A percentile compares a stretch with the other conserved stretches of the same genome.
phyloP scores from a whole-genome alignment of 2,113 vertebrate genomes.

The Protomyctophum bolini region DNA sequence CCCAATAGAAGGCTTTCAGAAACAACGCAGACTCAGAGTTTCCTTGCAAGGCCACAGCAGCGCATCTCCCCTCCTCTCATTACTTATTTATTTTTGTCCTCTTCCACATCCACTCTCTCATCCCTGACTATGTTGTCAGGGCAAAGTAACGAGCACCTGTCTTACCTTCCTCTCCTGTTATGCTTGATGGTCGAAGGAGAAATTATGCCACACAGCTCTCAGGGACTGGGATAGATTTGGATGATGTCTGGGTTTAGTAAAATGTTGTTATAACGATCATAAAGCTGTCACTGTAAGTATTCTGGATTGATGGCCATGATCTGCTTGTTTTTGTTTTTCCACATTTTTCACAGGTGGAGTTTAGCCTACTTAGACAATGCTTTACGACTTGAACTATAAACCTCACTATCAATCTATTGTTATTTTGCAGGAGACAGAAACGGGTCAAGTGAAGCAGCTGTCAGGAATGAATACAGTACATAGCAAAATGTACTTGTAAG shows the following conservation, averaged over 20 bases:
- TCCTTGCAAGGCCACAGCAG: conserved; percentile 14
- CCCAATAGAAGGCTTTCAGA: background rate
- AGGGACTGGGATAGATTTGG: background rate
- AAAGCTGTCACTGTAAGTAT: background rate
- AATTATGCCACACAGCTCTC: conserved; percentile 4
- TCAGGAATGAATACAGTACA: background rate
- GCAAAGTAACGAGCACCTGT: conserved; percentile 21
- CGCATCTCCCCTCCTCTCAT: conserved; percentile 6
- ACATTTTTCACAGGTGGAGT: conserved; percentile 5
- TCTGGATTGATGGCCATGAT: background rate
- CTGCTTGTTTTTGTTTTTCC: conserved; percentile 4
- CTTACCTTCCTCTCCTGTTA: conserved; percentile 7
- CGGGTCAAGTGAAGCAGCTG: background rate
- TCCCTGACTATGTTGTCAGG: conserved; percentile 16
- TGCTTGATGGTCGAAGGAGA: conserved; percentile 6
- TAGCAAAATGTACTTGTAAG: no score
- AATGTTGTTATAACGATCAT: background rate
- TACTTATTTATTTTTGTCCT: background rate
- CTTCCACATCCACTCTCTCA: background rate
- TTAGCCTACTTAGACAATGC: background rate
- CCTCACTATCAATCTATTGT: background rate
- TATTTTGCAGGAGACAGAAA: background rate
- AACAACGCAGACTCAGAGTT: background rate
- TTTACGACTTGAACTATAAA: conserved; percentile 8
- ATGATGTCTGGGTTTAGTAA: conserved; percentile 14